Evolutionary conservation across 2,888 invertebrate genomes (phyloP).

Genomic region (Zygothrica quintamaculata): DNA sequence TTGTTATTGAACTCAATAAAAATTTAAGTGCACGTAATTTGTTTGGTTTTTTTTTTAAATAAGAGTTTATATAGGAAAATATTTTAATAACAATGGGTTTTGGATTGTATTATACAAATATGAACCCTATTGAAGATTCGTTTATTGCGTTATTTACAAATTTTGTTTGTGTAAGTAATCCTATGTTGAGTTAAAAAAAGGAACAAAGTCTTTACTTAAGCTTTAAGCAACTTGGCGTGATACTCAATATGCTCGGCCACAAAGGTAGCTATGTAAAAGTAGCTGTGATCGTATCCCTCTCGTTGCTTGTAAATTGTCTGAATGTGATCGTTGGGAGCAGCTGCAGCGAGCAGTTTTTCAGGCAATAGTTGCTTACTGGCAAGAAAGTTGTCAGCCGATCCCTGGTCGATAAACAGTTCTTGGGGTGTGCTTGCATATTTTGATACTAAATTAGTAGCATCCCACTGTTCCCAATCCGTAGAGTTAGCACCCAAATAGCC

Average conservation of each 20-base stretch:
- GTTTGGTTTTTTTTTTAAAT: too few relatives aligned
- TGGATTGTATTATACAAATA: too few relatives aligned
- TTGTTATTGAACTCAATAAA: conserved; percentile 53
- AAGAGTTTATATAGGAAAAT: too few relatives aligned
- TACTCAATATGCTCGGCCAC: conserved; percentile 96
- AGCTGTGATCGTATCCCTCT: conserved; percentile 97
- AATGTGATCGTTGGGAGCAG: conserved; percentile 86
- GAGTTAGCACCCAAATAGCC: conserved; percentile 91
- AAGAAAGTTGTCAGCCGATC: conserved; percentile 92
- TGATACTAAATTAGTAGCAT: conserved; percentile 93
- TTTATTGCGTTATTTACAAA: conserved; percentile 19
- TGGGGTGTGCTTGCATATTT: conserved; percentile 93
- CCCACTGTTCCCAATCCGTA: conserved; percentile 92
- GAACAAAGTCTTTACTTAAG: conserved; percentile 32
- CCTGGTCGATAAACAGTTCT: conserved; percentile 95
- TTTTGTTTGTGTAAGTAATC: conserved; percentile 29
- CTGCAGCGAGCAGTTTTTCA: conserved; percentile 88
- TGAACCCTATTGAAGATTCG: too few relatives aligned
- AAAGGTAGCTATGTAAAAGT: conserved; percentile 95
- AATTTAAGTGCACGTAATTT: conserved; percentile 40
- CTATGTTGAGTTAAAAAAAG: conserved; percentile 8
- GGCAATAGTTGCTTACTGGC: conserved; percentile 91
- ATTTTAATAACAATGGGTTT: too few relatives aligned
- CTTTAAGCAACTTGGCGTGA: conserved; percentile 91
- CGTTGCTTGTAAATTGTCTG: conserved; percentile 89